Evolutionary conservation across 64 coral and sea anemone species (phyloP).

Genomic region (Stylophora pistillata): DNA sequence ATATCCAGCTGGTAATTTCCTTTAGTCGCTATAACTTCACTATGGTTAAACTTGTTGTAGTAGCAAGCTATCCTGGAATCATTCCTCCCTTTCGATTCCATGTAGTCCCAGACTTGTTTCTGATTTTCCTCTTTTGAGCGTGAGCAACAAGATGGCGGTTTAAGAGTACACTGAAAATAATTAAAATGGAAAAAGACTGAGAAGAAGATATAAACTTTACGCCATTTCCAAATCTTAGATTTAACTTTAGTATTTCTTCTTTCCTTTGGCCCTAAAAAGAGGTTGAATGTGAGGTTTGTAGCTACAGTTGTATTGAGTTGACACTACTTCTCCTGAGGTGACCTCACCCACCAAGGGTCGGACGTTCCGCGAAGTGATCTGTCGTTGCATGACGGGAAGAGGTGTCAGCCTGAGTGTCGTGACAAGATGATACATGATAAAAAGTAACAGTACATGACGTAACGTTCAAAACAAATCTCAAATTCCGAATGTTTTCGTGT

Average conservation of each 20-base stretch:
- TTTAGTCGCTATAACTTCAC: neutral
- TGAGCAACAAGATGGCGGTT: neutral
- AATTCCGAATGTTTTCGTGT: too few relatives aligned
- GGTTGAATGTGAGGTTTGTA: too few relatives aligned
- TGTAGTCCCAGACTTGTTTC: neutral
- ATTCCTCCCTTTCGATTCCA: neutral
- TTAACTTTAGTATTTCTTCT: neutral
- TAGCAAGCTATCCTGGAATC: neutral
- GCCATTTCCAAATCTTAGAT: neutral
- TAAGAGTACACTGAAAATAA: neutral
- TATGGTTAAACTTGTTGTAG: constrained; percentile 2
- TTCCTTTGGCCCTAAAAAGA: too few relatives aligned
- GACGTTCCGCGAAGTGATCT: too few relatives aligned
- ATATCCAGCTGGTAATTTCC: neutral
- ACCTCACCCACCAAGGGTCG: too few relatives aligned
- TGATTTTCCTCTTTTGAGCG: neutral
- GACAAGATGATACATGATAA: too few relatives aligned
- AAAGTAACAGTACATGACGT: too few relatives aligned
- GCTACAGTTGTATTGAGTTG: too few relatives aligned
- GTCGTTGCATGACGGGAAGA: too few relatives aligned
- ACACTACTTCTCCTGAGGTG: too few relatives aligned
- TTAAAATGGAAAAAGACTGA: neutral
- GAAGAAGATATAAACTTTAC: neutral
- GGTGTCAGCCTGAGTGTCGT: too few relatives aligned
- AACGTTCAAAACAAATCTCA: too few relatives aligned